phyloP scores from a whole-genome alignment of 1,140 invertebrate genomes.

The Drosophila ogumai region DNA sequence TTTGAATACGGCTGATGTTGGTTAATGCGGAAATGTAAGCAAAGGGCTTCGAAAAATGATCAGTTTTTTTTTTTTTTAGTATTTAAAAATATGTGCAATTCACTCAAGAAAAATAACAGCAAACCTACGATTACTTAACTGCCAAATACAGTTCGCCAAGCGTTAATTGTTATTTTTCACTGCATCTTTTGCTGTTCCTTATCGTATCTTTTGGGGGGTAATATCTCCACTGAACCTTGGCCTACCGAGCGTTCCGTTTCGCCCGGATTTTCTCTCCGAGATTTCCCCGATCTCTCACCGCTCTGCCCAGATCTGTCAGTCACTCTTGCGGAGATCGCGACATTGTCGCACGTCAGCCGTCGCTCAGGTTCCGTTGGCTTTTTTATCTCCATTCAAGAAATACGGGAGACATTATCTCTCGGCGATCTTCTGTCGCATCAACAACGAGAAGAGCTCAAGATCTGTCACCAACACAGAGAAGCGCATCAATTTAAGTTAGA shows the following conservation, averaged over 20 bases:
- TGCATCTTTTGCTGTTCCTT: not conserved
- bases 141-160: not conserved
- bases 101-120: not conserved
- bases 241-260: conserved; percentile 37
- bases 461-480: conserved; percentile 56
- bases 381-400: conserved; percentile 69
- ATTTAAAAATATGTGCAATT: not conserved
- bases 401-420: conserved; percentile 63
- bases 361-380: conserved; percentile 48
- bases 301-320: conserved; percentile 25
- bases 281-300: conserved; percentile 10
- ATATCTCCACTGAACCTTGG: conserved; percentile 50
- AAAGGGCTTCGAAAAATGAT: not conserved
- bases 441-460: conserved; percentile 46
- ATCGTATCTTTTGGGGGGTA: conserved; percentile 5
- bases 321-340: conserved; percentile 60
- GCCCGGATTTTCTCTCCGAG: conserved; percentile 8
- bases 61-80: not conserved
- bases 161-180: conserved; percentile 2
- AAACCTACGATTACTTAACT: not conserved
- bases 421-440: conserved; percentile 53
- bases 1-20: conserved; percentile 65
- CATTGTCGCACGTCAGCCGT: conserved; percentile 70
- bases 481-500: conserved; percentile 73
- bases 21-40: not conserved